Percentiles rank a stretch among this genome's conserved stretches.
Evolutionary conservation across 2,888 invertebrate species (phyloP).

Genomic region (Hyles lineata): DNA sequence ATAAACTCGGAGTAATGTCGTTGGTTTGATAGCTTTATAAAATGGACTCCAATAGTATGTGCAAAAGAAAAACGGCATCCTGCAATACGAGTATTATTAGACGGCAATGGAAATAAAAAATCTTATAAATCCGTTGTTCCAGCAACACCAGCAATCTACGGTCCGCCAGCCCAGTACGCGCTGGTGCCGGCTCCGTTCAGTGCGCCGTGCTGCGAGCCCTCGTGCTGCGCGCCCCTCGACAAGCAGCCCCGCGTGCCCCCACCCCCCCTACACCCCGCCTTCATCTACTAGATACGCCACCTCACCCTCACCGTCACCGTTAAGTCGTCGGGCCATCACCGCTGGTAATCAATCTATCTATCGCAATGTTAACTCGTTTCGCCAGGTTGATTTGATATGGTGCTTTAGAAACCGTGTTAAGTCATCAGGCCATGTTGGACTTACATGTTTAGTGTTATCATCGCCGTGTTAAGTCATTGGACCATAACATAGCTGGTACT

Average conservation of each 20-base stretch:
- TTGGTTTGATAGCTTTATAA: too few relatives aligned
- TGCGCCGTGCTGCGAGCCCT: conserved; percentile 73
- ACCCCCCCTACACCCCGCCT: conserved; percentile 77
- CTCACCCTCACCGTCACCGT: background rate
- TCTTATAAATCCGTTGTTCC: conserved; percentile 39
- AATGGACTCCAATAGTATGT: too few relatives aligned
- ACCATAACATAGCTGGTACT: background rate
- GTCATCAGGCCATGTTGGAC: background rate
- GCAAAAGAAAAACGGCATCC: too few relatives aligned
- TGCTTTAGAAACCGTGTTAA: background rate
- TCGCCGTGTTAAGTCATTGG: conserved; percentile 2
- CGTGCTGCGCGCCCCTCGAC: conserved; percentile 76
- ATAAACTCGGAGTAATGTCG: too few relatives aligned
- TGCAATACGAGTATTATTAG: too few relatives aligned
- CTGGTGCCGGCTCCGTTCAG: conserved; percentile 75
- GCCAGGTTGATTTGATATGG: too few relatives aligned
- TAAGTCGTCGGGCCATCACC: background rate
- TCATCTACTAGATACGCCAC: conserved; percentile 67
- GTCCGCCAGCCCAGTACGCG: conserved; percentile 72
- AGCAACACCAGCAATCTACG: conserved; percentile 76
- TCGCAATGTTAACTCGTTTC: too few relatives aligned
- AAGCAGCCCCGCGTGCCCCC: conserved; percentile 74
- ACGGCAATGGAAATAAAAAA: too few relatives aligned
- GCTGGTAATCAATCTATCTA: too few relatives aligned
- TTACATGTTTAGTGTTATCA: background rate